phyloP scores from a whole-genome alignment of 1,140 invertebrate species.

The Colletes latitarsis region DNA sequence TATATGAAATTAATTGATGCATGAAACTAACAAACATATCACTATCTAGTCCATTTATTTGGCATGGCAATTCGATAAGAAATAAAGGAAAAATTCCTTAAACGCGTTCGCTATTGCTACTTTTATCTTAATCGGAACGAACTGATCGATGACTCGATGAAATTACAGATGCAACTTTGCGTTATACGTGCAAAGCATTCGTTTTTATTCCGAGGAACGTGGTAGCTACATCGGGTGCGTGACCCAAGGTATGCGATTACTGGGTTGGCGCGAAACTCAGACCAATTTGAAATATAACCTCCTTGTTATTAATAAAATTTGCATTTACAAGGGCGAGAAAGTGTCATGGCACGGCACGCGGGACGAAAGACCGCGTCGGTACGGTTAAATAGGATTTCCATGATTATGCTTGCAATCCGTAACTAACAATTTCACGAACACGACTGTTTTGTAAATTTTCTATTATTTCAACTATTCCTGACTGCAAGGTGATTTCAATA shows the following conservation, averaged over 20 bases:
- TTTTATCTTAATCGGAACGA: too few relatives aligned
- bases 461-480: background rate
- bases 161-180: background rate
- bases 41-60: too few relatives aligned
- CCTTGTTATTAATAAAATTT: conserved; percentile 77
- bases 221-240: conserved; percentile 59
- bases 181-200: conserved; percentile 20
- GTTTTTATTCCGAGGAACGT: conserved; percentile 26
- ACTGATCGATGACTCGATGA: too few relatives aligned
- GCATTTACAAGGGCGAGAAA: conserved; percentile 77
- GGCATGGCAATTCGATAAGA: too few relatives aligned
- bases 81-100: too few relatives aligned
- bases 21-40: too few relatives aligned
- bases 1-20: too few relatives aligned
- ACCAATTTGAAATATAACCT: conserved; percentile 73
- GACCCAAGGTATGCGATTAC: conserved; percentile 66
- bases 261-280: conserved; percentile 61
- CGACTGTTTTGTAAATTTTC: background rate
- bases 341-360: conserved; percentile 62
- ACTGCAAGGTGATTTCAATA: background rate
- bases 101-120: too few relatives aligned
- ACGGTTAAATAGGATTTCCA: conserved; percentile 53
- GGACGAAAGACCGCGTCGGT: conserved; percentile 41
- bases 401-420: conserved; percentile 45
- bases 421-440: conserved; percentile 24